Conservation (phyloP, 2,888 invertebrate genomes). For the Sinotaia quadrata region DNA sequence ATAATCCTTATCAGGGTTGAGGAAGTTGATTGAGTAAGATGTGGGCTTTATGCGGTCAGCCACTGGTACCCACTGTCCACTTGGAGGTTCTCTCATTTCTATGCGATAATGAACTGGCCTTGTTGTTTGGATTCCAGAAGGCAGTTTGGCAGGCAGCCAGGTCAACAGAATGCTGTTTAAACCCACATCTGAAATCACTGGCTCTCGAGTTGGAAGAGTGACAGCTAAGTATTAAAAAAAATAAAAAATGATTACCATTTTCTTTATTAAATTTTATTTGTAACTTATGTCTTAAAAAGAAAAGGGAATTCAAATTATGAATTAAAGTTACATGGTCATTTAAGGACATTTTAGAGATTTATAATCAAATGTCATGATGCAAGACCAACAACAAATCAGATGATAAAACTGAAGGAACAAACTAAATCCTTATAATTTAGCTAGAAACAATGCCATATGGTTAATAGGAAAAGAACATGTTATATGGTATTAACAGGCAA, state of each 20-base stretch:
- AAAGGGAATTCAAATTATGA: too few species aligned
- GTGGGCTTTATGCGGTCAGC: constrained; percentile 51
- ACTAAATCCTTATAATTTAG: too few species aligned
- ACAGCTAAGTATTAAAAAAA: constrained; percentile 38
- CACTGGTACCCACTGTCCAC: constrained; percentile 62
- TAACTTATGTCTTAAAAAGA: too few species aligned
- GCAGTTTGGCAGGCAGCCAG: constrained; percentile 94
- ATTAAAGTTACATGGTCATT: too few species aligned
- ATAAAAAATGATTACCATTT: background rate
- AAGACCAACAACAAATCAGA: too few species aligned
- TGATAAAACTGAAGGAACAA: too few species aligned
- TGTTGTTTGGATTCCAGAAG: constrained; percentile 75
- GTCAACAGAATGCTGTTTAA: constrained; percentile 93
- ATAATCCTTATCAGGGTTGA: constrained; percentile 81
- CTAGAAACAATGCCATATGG: too few species aligned
- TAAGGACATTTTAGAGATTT: background rate
- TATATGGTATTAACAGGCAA: too few species aligned
- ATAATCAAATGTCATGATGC: background rate
- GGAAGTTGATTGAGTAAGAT: constrained; percentile 50
- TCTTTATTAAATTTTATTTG: too few species aligned
- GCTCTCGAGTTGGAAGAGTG: constrained; percentile 78
- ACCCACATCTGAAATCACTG: constrained; percentile 93
- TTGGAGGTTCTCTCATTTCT: constrained; percentile 81
- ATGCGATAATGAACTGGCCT: constrained; percentile 94
- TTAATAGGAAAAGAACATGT: too few species aligned